Percentiles rank a stretch among this genome's conserved stretches.
Evolutionary conservation across 1,140 invertebrate species (phyloP).

Genomic region (Heliconius eleuchia): DNA sequence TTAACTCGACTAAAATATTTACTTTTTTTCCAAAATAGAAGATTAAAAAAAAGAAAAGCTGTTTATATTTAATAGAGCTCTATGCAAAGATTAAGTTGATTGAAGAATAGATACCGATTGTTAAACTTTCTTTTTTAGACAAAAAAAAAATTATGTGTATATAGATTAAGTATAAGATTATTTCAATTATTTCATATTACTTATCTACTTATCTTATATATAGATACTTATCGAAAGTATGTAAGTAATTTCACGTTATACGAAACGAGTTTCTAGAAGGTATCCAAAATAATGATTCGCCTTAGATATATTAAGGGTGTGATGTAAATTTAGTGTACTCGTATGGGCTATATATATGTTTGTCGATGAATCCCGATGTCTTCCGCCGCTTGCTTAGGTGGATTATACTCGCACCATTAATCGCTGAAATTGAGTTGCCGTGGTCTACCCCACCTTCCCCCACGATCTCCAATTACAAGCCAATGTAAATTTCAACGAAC

Average conservation of each 20-base stretch:
- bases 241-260: neutral
- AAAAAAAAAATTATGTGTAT: too few relatives aligned
- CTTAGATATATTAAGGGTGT: slow-evolving; percentile 8
- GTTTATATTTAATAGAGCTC: too few relatives aligned
- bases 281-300: neutral
- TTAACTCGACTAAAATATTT: too few relatives aligned
- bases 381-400: slow-evolving; percentile 68
- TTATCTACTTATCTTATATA: too few relatives aligned
- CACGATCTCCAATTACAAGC: slow-evolving; percentile 67
- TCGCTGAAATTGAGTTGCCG: slow-evolving; percentile 71
- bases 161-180: too few relatives aligned
- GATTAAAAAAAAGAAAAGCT: too few relatives aligned
- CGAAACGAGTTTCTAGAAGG: neutral
- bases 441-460: slow-evolving; percentile 48
- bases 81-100: too few relatives aligned
- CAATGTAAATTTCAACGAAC: slow-evolving; percentile 54
- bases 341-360: slow-evolving; percentile 55
- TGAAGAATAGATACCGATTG: too few relatives aligned
- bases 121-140: too few relatives aligned
- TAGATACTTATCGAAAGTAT: too few relatives aligned
- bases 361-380: slow-evolving; percentile 55
- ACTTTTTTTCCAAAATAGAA: too few relatives aligned
- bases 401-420: slow-evolving; percentile 76
- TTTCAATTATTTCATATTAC: too few relatives aligned
- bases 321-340: slow-evolving; percentile 41